A percentile compares a stretch with the other conserved stretches of the same genome.
phyloP scores from a whole-genome alignment of 2,113 vertebrate species.

The Ranitomeya variabilis region DNA sequence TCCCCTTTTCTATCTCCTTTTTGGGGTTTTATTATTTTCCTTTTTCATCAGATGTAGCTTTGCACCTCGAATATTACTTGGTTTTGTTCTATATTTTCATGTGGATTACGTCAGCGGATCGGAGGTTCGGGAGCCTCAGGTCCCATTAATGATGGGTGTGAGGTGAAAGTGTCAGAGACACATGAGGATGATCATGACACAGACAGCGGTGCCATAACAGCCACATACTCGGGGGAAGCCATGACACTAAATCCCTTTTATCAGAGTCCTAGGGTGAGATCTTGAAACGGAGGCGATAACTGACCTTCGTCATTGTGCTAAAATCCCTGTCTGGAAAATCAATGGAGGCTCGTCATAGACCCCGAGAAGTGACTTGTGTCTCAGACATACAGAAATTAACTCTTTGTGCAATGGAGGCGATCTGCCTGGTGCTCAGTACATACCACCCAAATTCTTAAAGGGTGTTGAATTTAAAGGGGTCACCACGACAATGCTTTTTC shows the following conservation, averaged over 20 bases:
- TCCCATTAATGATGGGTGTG: neutral
- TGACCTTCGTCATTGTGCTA: constrained; percentile 18
- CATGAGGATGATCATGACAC: neutral
- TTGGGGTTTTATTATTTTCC: no score
- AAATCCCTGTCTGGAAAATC: constrained; percentile 23
- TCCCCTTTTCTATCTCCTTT: no score
- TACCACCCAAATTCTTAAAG: no score
- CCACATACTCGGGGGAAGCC: neutral
- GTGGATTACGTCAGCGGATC: no score
- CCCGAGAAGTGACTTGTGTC: no score
- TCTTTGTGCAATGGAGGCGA: neutral
- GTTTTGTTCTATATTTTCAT: no score
- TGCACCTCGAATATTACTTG: no score
- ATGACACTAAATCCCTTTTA: constrained; percentile 46
- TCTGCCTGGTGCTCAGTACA: no score
- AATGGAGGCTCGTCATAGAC: constrained; percentile 20
- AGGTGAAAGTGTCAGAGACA: neutral
- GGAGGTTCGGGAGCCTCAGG: neutral
- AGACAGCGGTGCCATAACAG: neutral
- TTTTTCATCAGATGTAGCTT: no score
- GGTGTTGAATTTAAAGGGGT: no score
- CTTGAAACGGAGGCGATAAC: constrained; percentile 1
- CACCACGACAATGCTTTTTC: no score
- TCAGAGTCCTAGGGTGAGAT: constrained; percentile 33
- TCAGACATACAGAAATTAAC: neutral